Evolutionary conservation across 2,113 vertebrate genomes (phyloP), one percentile per base, ranked within the genome.

Genomic region (Meriones unguiculatus): DNA sequence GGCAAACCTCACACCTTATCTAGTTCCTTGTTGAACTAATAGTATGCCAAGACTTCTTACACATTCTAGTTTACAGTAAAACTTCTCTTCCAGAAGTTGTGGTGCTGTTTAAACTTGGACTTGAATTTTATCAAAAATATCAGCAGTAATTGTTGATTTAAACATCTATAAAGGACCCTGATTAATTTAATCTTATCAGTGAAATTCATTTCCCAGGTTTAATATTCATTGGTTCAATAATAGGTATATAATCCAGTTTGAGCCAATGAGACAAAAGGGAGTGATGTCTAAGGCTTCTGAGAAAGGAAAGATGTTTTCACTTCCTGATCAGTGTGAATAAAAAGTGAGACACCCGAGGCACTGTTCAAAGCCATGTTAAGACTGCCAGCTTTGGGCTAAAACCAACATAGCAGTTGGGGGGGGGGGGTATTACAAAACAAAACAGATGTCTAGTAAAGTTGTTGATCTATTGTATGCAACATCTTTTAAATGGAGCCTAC

Each of bases 61-160:
- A n/a, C 46, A 67, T 35, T 95, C 50, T 70, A 92, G 86, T 92
- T 81, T n/a, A 92, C 4, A 92, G 91, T 57, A 84, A 85, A 54
- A 59, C 32, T 84, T 5, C 9, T 87, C 54, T 77, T 93, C 46
- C 90, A 86, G 93, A 90, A 90, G 12, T 32, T 38, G 52, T 54
- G 8, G 28, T 22, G 82, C 35, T 88, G 35, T 67, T 93, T 91
- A 50, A 46, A 7, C 69, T 35, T 50, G 41, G 80, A 30, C 62
- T 73, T 69, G 3, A 14, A 87, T 70, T 97, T 95, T 93, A 59
- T 72, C 92, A 57, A 81, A 93, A 94, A 81, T 76, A 84, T 12
- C 10, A 89, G 69, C 86, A 96, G 72, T 93, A 92, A 95, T 76
- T n/a, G 50, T 50, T 94, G 35, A 7, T 41, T 96, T 81, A 94